Evolutionary conservation across 1,140 invertebrate species (phyloP), one percentile per base, ranked within the genome.

Genomic region (Rhagoletis pomonella): DNA sequence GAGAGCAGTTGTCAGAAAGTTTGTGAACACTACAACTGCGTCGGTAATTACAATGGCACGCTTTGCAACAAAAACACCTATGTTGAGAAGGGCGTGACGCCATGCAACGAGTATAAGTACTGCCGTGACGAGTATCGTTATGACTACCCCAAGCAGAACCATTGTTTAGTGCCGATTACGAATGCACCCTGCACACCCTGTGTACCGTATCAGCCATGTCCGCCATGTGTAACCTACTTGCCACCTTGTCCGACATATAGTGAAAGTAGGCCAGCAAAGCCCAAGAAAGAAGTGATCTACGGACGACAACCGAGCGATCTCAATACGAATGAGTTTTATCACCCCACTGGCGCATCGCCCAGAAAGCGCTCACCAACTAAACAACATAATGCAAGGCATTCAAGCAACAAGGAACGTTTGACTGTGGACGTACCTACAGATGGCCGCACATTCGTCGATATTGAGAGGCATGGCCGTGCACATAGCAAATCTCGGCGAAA

Each of bases 241-340:
- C 73, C 73, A 7, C 73, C 73, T 19, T 81, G 73, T 14, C 73
- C 73, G 19, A 29, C 47, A 10, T 81, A 81, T 29, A 29, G 2
- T 19, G 73, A 81, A 42, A 47, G 47, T 29, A 44, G 9, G 19
- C n/a, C 73, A 81, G 6, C 14, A 14, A 42, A 69, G 12, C 19
- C 10, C 19, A 55, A 81, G 47, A 17, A 7, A 58, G 10, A 69
- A 87, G 58, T 73, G 4, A 58, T 55, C 44, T 67, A 50, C 69
- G 58, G 87, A 1, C 64, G 87, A 14, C 87, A 67, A 17, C 7
- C 9, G 69, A 88, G 60, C 5, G 87, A 88, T 86, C 39, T 88
- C 3, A 88, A 88, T 81, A 88, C 87, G 44, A 44, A 88, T 6
- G 47, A 88, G 14, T 88, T 88, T 39, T 88, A 77, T 55, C 47